A percentile compares a stretch with the other conserved stretches of the same genome.
Conservation (phyloP, 2,888 invertebrate species). For the Cataglyphis cursor region DNA sequence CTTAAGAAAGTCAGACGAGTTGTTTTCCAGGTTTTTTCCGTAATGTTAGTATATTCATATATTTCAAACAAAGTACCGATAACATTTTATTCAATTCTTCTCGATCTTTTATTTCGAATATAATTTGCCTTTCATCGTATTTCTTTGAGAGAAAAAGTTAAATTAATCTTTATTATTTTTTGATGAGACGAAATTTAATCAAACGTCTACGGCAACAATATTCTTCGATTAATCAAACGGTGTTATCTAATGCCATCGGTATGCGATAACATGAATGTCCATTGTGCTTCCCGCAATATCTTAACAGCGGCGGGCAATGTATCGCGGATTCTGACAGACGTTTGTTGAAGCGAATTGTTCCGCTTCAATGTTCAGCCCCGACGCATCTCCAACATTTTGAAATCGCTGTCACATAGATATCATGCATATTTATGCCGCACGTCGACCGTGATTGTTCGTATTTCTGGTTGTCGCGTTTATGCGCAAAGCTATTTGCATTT, state of each 20-base stretch:
- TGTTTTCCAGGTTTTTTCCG: conserved; percentile 37
- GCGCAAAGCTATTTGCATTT: conserved; percentile 53
- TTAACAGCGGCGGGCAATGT: conserved; percentile 40
- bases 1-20: conserved; percentile 8
- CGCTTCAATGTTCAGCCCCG: conserved; percentile 27
- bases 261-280: conserved; percentile 1
- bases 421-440: conserved; percentile 54
- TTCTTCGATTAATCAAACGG: neutral
- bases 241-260: neutral
- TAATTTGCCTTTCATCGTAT: neutral
- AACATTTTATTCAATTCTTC: conserved; percentile 14
- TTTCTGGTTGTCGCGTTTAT: conserved; percentile 57
- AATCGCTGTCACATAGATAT: conserved; percentile 53
- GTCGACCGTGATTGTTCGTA: conserved; percentile 56
- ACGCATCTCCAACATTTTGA: conserved; percentile 51
- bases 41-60: conserved; percentile 11
- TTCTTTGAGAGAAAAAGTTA: neutral
- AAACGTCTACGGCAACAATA: neutral
- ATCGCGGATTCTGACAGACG: conserved; percentile 47
- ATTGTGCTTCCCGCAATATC: conserved; percentile 30
- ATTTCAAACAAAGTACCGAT: conserved; percentile 16
- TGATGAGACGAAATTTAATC: neutral
- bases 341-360: conserved; percentile 36
- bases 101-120: neutral
- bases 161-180: neutral